phyloP scores from a whole-genome alignment of 1,140 invertebrate species.

The Diorhabda carinulata region DNA sequence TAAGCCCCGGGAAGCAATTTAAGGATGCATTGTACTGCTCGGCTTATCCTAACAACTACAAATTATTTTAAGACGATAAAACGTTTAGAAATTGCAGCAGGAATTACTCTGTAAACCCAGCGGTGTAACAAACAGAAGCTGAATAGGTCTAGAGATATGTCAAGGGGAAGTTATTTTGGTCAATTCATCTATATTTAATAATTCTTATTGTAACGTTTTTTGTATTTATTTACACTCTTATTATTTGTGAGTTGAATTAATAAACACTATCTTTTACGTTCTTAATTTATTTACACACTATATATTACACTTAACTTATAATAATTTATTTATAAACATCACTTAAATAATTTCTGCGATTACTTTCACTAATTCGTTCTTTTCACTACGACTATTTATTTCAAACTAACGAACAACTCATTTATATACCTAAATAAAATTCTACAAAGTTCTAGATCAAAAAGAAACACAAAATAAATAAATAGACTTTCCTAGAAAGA shows the following conservation, averaged over 20 bases:
- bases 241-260: too few species aligned
- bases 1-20: background rate
- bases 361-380: too few species aligned
- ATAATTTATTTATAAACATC: too few species aligned
- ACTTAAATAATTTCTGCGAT: too few species aligned
- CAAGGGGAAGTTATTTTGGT: background rate
- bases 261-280: too few species aligned
- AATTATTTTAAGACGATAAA: background rate
- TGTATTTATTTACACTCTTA: too few species aligned
- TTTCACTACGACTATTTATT: background rate
- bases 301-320: too few species aligned
- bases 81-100: background rate
- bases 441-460: too few species aligned
- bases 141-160: background rate
- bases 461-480: too few species aligned
- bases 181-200: background rate
- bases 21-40: background rate
- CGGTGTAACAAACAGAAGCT: background rate
- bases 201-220: background rate
- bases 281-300: too few species aligned
- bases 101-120: background rate
- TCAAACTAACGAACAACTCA: background rate
- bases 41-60: background rate
- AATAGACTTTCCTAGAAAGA: too few species aligned
- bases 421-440: too few species aligned